Evolutionary conservation across 1,140 invertebrate species (phyloP), one percentile per base, ranked within the genome.

Genomic region (Thaumetopoea pityocampa): DNA sequence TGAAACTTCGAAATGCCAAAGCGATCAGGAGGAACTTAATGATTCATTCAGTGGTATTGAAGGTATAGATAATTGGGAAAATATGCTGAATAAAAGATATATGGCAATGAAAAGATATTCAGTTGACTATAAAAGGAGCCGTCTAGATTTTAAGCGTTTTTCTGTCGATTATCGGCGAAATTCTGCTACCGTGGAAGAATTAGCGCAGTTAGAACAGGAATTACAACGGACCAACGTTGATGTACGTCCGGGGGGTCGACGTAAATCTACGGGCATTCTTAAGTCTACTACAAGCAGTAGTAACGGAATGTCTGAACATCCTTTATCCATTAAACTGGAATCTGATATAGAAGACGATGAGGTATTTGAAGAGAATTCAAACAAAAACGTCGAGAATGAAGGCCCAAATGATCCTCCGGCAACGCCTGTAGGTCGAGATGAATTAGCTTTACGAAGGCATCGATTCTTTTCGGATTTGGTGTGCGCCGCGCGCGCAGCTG

Each of bases 391-490:
- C 24, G 62, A 60, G 34, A 47, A 34, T 18, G 82, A 79, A 40
- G 63, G 89, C n/a, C 88, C 89, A 34, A 78, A 87, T 51, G 90
- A 91, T 63, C 90, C 90, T 43, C 90, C 91, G 8, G 90, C 90
- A 15, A 92, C 91, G 6, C 91, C 90, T n/a, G 88, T 92, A 9
- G 92, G 91, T 24, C 87, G 90, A 23, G 92, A 93, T 70, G 92
- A 93, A 68, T 73, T 93, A 49, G 92, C 92, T 41, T 74, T 93
- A 44, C 86, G 91, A 23, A 87, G 92, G 29, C 92, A 93, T 70
- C 85, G 92, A 51, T 91, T 93, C 69, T 93, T 93, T 72, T 92
- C 92, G 23, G 92, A 93, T 57, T 85, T 93, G 34, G 86, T 93
- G 27, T 88, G 88, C 45, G 91, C 91, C 46, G 88, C 91, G 15